Conservation (phyloP, 2,113 vertebrate genomes). For the Eulacestoma nigropectus region DNA sequence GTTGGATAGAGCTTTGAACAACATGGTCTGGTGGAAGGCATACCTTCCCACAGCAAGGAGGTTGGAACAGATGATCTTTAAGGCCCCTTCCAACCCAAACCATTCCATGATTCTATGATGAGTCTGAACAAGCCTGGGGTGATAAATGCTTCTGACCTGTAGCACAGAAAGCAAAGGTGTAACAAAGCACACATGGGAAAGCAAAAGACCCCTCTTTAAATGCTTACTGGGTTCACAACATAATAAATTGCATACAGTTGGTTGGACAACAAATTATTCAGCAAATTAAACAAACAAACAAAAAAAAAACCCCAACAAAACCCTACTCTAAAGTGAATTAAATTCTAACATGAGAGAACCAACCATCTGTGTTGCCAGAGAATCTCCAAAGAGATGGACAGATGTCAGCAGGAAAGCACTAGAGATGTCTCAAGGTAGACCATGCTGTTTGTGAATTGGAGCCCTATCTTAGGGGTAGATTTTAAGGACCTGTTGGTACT, state of each 20-base stretch:
- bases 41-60: not conserved
- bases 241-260: not conserved
- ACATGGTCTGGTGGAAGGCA: not conserved
- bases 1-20: not conserved
- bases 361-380: not conserved
- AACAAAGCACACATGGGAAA: not conserved
- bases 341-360: not conserved
- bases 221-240: not conserved
- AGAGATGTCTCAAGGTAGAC: not conserved
- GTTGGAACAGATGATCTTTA: not conserved
- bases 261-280: not conserved
- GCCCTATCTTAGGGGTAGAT: not conserved
- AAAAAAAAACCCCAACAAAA: too few species aligned
- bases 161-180: not conserved
- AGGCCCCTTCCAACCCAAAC: not conserved
- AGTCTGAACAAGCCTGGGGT: not conserved
- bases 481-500: not conserved
- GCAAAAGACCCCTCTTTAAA: not conserved
- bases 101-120: not conserved
- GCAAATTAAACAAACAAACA: not conserved
- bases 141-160: not conserved
- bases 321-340: not conserved
- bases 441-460: not conserved
- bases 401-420: not conserved
- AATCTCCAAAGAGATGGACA: not conserved